Percentiles rank a stretch among this genome's conserved stretches.
Evolutionary conservation across 1,140 invertebrate genomes (phyloP).

Genomic region (Drosophila dunni): DNA sequence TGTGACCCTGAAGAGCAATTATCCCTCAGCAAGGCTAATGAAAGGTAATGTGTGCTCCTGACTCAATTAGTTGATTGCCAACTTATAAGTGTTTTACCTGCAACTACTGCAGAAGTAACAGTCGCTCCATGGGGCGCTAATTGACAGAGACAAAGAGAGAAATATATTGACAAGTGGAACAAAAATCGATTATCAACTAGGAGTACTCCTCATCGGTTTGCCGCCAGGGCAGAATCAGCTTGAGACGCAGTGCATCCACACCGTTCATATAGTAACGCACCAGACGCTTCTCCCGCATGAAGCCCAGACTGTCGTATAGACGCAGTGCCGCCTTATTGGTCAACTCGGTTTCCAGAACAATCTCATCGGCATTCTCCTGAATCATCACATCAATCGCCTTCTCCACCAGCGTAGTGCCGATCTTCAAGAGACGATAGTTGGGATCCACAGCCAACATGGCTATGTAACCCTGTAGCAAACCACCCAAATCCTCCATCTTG

Average conservation of each 20-base stretch:
- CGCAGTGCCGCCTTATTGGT: constrained; percentile 97
- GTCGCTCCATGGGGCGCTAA: constrained; percentile 64
- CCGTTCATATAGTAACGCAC: constrained; percentile 99
- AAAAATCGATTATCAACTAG: background rate
- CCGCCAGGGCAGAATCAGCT: constrained; percentile 92
- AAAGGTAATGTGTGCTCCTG: constrained; percentile 37
- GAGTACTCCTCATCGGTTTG: constrained; percentile 85
- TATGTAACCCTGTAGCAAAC: constrained; percentile 96
- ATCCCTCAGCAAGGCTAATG: constrained; percentile 54
- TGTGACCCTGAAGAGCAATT: constrained; percentile 74
- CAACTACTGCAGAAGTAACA: constrained; percentile 18
- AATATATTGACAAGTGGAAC: background rate
- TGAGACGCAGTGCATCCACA: constrained; percentile 97
- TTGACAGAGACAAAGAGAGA: constrained; percentile 36
- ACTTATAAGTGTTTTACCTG: constrained; percentile 53
- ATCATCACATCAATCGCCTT: constrained; percentile 95
- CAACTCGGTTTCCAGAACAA: constrained; percentile 98
- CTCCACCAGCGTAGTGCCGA: constrained; percentile 90
- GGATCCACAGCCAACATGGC: constrained; percentile 99
- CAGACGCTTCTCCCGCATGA: constrained; percentile 97
- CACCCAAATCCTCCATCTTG: constrained; percentile 92
- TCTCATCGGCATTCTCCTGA: constrained; percentile 96
- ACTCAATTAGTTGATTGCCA: constrained; percentile 61
- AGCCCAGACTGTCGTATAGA: constrained; percentile 98
- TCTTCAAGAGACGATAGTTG: constrained; percentile 95